Evolutionary conservation across 2,888 invertebrate species (phyloP).

Genomic region (Hydriomena furcata): DNA sequence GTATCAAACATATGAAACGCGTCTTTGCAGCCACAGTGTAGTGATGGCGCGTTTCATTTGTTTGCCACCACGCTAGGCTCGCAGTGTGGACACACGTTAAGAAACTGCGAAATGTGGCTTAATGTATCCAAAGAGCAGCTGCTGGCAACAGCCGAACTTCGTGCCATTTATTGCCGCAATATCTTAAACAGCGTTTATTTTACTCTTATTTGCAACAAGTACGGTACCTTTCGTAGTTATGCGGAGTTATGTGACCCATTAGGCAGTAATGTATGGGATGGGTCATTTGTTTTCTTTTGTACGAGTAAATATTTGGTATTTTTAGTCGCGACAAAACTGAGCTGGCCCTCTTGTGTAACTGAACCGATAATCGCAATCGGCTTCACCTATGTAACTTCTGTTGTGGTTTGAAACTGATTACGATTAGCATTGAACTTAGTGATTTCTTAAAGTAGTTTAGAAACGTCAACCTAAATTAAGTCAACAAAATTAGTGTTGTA

Average conservation of each 20-base stretch:
- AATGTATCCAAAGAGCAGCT: not conserved
- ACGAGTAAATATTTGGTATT: constrained; percentile 19
- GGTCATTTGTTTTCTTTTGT: constrained; percentile 14
- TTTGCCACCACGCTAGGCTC: no score
- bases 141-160: constrained; percentile 40
- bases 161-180: constrained; percentile 45
- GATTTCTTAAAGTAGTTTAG: no score
- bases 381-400: no score
- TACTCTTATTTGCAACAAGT: constrained; percentile 35
- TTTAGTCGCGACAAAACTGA: constrained; percentile 2
- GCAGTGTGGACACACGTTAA: no score
- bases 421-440: no score
- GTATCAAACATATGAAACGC: no score
- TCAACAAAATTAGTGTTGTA: no score
- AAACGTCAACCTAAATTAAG: no score
- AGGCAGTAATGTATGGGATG: constrained; percentile 21
- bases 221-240: constrained; percentile 32
- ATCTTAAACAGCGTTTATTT: constrained; percentile 39
- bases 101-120: not conserved
- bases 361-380: no score
- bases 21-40: no score
- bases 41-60: no score
- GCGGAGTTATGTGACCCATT: constrained; percentile 28
- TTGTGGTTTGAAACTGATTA: no score
- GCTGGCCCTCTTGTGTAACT: not conserved